Evolutionary conservation across 2,113 vertebrate genomes (phyloP), one percentile per base, ranked within the genome.

Genomic region (Cyphomyrus discorhynchus): DNA sequence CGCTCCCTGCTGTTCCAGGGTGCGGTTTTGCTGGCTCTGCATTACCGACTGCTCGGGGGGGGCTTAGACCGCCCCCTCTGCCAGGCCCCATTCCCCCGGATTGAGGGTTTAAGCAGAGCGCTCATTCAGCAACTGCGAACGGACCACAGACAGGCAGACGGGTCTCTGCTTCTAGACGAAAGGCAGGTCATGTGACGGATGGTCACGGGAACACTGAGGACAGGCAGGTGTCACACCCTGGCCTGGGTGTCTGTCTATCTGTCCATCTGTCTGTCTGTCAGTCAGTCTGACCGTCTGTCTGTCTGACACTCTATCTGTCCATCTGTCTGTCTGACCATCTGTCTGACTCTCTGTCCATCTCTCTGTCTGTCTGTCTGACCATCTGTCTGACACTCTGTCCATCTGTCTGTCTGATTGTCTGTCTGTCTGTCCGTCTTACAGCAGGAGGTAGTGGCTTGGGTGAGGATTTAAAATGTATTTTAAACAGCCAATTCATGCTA

Each of bases 81-180:
- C 62, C 50, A 13, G 92, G 89, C 93, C 31, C 3, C 93, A 91
- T 90, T 91, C 89, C 92, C 84, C 1, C 93, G 94, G 93, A 93
- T 93, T 92, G 90, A 91, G 95, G 95, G 93, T 95, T 96, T 95
- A 95, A 95, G 88, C 89, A 91, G 94, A 96, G 31, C 91, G 92
- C 94, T 93, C 92, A 94, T 93, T 96, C 95, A 96, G 95, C 94
- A 94, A 93, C 93, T 94, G 94, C 94, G 93, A 95, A 95, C 93
- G 94, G 91, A 92, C 91, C 90, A 21, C 0, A 2, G 88, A 42
- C 39, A 87, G 11, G 82, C 24, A 27, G n/a, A 91, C 87, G 86
- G 47, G 90, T 83, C 88, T 86, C 47, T 88, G 45, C 15, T 21
- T 80, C 31, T 89, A 90, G 89, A 89, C 88, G 52, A 91, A 86